Percentiles rank a stretch among this genome's conserved stretches.
Evolutionary conservation across 2,888 invertebrate genomes (phyloP).

Genomic region (Perithous albicinctus): DNA sequence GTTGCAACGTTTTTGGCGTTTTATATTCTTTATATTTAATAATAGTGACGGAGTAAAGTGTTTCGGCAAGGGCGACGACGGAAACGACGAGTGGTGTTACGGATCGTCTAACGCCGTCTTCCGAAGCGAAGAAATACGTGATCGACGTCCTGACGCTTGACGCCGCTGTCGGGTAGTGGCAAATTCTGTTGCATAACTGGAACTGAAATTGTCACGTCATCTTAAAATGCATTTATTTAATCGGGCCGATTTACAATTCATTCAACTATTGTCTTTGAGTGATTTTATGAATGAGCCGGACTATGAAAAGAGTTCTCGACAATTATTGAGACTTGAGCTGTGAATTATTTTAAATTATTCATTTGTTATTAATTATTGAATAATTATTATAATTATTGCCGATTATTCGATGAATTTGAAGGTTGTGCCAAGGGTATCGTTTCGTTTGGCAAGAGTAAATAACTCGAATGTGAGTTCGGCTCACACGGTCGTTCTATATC

Average conservation of each 20-base stretch:
- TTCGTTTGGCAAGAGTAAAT: background rate
- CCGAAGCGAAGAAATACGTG: conserved; percentile 96
- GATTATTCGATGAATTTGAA: too few relatives aligned
- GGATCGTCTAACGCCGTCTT: conserved; percentile 89
- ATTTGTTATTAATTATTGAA: too few relatives aligned
- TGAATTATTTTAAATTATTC: too few relatives aligned
- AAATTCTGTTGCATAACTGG: conserved; percentile 81
- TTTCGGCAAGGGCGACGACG: conserved; percentile 53
- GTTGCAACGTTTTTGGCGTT: conserved; percentile 37
- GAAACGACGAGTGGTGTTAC: conserved; percentile 40
- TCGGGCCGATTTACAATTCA: too few relatives aligned
- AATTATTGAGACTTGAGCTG: too few relatives aligned
- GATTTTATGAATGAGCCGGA: too few relatives aligned
- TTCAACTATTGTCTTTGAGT: too few relatives aligned
- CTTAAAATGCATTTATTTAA: background rate
- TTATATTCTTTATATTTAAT: conserved; percentile 36
- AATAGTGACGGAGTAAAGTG: conserved; percentile 56
- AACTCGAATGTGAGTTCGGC: background rate
- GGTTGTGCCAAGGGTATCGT: too few relatives aligned
- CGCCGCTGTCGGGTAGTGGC: conserved; percentile 87
- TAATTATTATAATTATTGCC: too few relatives aligned
- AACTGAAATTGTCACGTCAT: conserved; percentile 70
- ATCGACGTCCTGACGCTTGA: conserved; percentile 95
- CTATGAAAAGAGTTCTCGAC: too few relatives aligned
- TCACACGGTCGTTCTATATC: background rate